These are phyloP conservation scores for Penaeus vannamei DNA, from an alignment of 1,140 invertebrate species.

Conservation along the genomic window DNA sequence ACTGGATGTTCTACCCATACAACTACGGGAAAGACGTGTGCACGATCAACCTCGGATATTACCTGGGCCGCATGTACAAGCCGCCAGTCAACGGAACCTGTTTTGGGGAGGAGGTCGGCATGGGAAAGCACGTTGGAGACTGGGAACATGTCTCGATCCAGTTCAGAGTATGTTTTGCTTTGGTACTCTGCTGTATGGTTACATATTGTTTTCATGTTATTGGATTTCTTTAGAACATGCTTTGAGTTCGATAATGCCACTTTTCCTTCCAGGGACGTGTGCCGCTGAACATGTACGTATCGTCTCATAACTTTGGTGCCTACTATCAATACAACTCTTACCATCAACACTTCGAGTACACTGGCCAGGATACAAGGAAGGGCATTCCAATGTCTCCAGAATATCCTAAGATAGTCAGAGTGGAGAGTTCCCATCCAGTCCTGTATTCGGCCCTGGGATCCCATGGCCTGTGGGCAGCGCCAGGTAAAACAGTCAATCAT, in stretches of 20 bases:
- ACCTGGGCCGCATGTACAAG: constrained; percentile 34
- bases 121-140: constrained; percentile 55
- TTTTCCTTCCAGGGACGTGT: constrained; percentile 20
- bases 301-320: constrained; percentile 52
- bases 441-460: constrained; percentile 51
- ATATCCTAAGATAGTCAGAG: constrained; percentile 21
- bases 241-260: neutral
- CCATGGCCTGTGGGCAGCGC: constrained; percentile 54
- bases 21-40: constrained; percentile 49
- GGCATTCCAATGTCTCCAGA: constrained; percentile 44
- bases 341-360: constrained; percentile 21
- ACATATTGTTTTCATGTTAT: neutral
- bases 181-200: too few relatives aligned
- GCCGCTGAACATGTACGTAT: constrained; percentile 49
- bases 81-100: constrained; percentile 36
- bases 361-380: constrained; percentile 34
- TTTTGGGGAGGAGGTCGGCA: constrained; percentile 45
- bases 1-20: constrained; percentile 59
- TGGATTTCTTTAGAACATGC: neutral
- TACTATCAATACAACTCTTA: constrained; percentile 44
- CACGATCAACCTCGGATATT: constrained; percentile 39
- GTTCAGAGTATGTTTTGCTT: constrained; percentile 31
- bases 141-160: constrained; percentile 55
- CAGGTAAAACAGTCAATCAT: constrained; percentile 31
- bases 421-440: constrained; percentile 18